Evolutionary conservation across 2,888 invertebrate species (phyloP).

Genomic region (Coleophora deauratella): DNA sequence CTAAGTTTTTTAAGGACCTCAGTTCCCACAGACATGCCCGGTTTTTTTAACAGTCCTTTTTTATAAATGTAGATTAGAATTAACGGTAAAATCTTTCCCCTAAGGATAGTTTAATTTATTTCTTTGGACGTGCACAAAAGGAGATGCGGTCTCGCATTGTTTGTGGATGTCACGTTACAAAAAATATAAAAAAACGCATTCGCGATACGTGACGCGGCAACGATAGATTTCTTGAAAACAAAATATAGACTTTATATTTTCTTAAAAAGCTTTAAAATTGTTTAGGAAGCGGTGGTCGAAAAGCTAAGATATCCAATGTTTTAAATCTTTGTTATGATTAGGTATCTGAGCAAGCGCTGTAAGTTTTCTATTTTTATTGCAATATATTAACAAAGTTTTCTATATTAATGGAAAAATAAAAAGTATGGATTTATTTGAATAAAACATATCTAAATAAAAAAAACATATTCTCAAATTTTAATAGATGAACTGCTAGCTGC

Average conservation of each 20-base stretch:
- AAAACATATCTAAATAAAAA: no score
- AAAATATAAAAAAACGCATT: constrained; percentile 29
- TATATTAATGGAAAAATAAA: no score
- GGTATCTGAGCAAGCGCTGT: no score
- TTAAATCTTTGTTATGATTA: no score
- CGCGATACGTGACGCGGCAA: constrained; percentile 12
- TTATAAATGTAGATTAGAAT: constrained; percentile 57
- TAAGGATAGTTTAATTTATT: constrained; percentile 70
- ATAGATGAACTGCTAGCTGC: no score
- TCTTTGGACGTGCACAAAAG: constrained; percentile 51
- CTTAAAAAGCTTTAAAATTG: neutral
- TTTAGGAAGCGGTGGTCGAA: neutral
- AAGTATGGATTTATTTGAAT: no score
- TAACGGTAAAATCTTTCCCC: constrained; percentile 70
- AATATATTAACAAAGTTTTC: no score
- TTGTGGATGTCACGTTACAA: constrained; percentile 38
- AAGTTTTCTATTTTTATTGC: no score
- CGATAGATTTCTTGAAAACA: neutral
- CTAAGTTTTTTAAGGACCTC: constrained; percentile 44
- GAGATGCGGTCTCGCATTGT: constrained; percentile 60
- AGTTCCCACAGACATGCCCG: constrained; percentile 64
- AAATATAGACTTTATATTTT: neutral
- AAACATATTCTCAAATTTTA: no score
- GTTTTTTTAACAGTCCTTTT: constrained; percentile 45
- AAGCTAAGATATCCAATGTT: no score